These are phyloP conservation scores for Acromyrmex echinatior DNA, from an alignment of 1,140 invertebrate species.

Conservation along the genomic window DNA sequence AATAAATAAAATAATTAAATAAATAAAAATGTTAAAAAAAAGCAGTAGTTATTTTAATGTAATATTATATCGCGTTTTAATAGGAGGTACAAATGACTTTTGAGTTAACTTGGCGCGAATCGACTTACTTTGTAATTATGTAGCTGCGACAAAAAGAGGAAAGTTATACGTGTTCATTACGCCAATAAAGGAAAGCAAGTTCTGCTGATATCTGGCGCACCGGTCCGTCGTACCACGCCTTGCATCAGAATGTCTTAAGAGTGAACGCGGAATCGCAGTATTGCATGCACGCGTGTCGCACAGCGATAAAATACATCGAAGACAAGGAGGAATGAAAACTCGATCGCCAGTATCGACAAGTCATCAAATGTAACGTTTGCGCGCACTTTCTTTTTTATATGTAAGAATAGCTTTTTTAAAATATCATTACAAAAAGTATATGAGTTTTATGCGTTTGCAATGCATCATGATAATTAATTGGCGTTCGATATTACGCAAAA, in stretches of 20 bases:
- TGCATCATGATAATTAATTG: background rate
- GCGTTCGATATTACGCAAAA: background rate
- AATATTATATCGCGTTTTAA: background rate
- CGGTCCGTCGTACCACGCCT: constrained; percentile 75
- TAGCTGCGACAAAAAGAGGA: constrained; percentile 54
- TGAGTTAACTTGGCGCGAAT: background rate
- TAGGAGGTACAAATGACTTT: constrained; percentile 12
- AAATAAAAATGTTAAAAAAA: background rate
- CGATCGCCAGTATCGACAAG: background rate
- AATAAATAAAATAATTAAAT: background rate
- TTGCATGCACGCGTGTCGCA: constrained; percentile 44
- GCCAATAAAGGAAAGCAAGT: constrained; percentile 70
- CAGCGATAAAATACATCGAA: constrained; percentile 50
- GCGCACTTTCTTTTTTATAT: background rate
- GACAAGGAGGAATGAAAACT: constrained; percentile 44
- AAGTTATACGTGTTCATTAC: constrained; percentile 59
- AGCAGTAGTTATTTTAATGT: background rate
- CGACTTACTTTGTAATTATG: constrained; percentile 42
- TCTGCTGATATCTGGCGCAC: constrained; percentile 61
- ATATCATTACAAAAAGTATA: background rate
- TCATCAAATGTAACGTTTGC: background rate
- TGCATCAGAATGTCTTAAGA: constrained; percentile 75
- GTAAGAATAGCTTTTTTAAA: background rate
- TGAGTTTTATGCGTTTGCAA: background rate
- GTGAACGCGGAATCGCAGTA: constrained; percentile 72